Evolutionary conservation across 2,888 invertebrate genomes (phyloP), one percentile per base, ranked within the genome.

Genomic region (Oligia strigilis): DNA sequence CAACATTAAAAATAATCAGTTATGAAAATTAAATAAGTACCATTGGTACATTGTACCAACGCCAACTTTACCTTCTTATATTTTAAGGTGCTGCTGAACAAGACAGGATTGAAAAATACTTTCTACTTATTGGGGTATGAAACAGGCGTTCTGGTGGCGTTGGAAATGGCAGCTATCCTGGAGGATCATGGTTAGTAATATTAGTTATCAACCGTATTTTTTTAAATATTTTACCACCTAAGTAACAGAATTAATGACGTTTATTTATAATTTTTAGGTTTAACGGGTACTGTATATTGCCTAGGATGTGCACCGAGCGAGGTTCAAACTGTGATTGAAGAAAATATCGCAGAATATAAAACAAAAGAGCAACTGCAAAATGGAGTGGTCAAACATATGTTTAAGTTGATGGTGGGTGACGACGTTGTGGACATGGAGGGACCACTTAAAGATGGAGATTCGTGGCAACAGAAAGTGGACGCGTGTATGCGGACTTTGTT

Each of bases 41-140:
- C 40, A 40, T 40, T 40, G 40, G 40, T 40, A 4, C 4, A 40
- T 40, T 43, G 5, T 49, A 19, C 11, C 4, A 64, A 36, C 4
- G n/a, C 4, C 4, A 64, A 36, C 6, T 29, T 62, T 4, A 62
- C 17, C 0, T 65, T 46, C 46, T 49, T 17, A 70, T 52, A 46
- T 23, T 81, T 74, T 17, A 43, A 88, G 88, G 71, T 83, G 19
- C 43, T 89, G n/a, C 46, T 84, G n/a, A 83, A 79, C 4, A 88
- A 88, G 43, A 74, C 79, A 8, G 77, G 73, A 74, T 29, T 92
- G 8, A 89, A 89, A 36, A 87, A 91, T 14, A 88, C 88, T 23
- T 95, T 94, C 80, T 94, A 93, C 78, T 80, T 95, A 14, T 72
- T 94, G 75, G 95, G 95, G 1, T 95, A 94, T 77, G 95, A 95